Conservation (phyloP, 2,113 vertebrate species). For the Apistogramma diplotaenia region DNA sequence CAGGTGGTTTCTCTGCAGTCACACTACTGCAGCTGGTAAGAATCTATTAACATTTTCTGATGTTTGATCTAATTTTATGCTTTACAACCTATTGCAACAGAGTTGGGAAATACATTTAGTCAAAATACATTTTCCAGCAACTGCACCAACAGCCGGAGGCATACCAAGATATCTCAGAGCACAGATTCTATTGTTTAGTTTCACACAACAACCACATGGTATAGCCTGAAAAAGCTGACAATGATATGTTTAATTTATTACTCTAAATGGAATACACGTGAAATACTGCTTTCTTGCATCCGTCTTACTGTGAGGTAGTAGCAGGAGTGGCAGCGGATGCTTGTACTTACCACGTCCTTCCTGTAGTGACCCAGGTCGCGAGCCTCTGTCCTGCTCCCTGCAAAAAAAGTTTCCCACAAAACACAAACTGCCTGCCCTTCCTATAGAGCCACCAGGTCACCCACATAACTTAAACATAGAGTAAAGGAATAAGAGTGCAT, state of each 20-base stretch:
- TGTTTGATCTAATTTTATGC: not conserved
- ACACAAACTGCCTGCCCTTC: conserved; percentile 55
- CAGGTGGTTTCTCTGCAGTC: not conserved
- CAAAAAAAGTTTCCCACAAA: conserved; percentile 53
- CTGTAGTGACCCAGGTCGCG: conserved; percentile 68
- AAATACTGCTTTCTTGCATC: not conserved
- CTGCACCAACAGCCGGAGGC: not conserved
- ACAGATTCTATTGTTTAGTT: not conserved
- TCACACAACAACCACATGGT: not conserved
- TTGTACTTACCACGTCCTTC: conserved; percentile 69
- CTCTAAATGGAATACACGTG: not conserved
- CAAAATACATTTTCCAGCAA: not conserved
- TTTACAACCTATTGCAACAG: not conserved
- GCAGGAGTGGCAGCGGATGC: conserved; percentile 58
- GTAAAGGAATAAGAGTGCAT: not conserved
- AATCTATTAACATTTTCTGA: not conserved
- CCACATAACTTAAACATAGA: conserved; percentile 30
- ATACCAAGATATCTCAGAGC: not conserved
- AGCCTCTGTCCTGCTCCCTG: conserved; percentile 54
- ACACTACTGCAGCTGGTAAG: not conserved
- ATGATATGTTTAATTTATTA: not conserved
- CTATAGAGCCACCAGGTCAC: conserved; percentile 37
- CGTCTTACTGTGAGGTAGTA: conserved; percentile 7
- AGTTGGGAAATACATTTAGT: not conserved
- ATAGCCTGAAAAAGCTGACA: not conserved